Conservation (phyloP, 2,113 vertebrate genomes). For the Donacobius atricapilla region DNA sequence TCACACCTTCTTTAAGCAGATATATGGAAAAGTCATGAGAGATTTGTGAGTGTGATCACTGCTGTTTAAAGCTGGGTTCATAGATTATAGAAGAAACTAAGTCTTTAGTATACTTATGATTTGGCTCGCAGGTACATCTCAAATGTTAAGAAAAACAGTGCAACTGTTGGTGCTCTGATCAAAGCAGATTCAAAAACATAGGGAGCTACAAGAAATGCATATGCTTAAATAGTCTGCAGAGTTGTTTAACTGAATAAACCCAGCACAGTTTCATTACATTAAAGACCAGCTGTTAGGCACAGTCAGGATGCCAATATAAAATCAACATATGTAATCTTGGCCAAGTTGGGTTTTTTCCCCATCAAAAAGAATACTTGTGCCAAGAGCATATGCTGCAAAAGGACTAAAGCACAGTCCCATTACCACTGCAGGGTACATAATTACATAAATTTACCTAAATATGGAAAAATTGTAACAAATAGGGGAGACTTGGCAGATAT, state of each 20-base stretch:
- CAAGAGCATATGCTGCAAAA: constrained; percentile 65
- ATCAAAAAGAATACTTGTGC: constrained; percentile 55
- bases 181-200: neutral
- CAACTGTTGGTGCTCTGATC: neutral
- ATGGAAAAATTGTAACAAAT: constrained; percentile 83
- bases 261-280: constrained; percentile 29
- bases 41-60: neutral
- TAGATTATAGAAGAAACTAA: neutral
- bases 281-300: constrained; percentile 50
- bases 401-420: constrained; percentile 52
- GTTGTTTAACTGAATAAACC: constrained; percentile 52
- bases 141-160: neutral
- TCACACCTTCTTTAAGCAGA: neutral
- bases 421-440: constrained; percentile 75
- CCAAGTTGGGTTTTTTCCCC: constrained; percentile 1
- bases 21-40: neutral
- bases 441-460: constrained; percentile 79
- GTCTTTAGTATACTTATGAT: neutral
- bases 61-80: neutral
- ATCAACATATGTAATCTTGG: constrained; percentile 54
- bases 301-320: constrained; percentile 65
- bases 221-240: constrained; percentile 7
- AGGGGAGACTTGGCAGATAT: constrained; percentile 81
- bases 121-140: neutral
- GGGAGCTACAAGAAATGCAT: neutral